Evolutionary conservation across 2,113 vertebrate species (phyloP).

Genomic region (Nibea coibor): DNA sequence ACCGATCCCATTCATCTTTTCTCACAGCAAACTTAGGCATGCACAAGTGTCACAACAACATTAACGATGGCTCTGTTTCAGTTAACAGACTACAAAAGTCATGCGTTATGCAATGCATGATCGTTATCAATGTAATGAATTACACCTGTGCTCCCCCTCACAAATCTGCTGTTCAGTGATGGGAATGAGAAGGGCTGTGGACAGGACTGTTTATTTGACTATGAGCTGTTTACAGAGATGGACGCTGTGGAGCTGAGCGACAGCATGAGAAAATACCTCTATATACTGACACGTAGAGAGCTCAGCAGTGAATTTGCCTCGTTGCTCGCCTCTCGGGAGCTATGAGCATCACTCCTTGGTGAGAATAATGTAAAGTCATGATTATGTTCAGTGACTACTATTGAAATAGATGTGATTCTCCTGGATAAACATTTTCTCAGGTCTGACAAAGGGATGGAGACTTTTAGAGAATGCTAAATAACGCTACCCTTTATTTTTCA

Average conservation of each 20-base stretch:
- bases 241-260: slow-evolving; percentile 52
- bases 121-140: background rate
- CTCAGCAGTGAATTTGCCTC: slow-evolving; percentile 10
- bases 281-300: slow-evolving; percentile 53
- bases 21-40: background rate
- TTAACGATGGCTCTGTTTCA: background rate
- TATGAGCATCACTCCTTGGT: background rate
- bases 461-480: background rate
- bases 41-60: background rate
- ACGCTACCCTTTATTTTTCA: background rate
- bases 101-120: background rate
- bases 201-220: slow-evolving; percentile 72
- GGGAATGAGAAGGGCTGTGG: slow-evolving; percentile 38
- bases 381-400: background rate
- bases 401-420: background rate
- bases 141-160: background rate
- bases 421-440: background rate
- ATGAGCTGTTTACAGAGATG: slow-evolving; percentile 71
- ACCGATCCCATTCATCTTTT: background rate
- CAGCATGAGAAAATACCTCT: slow-evolving; percentile 74
- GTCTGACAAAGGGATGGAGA: background rate
- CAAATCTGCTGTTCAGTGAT: background rate
- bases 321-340: slow-evolving; percentile 36
- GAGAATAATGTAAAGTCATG: background rate
- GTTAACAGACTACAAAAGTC: background rate